Evolutionary conservation across 2,113 vertebrate genomes (phyloP), one percentile per base, ranked within the genome.

Genomic region (Tupaia tana): DNA sequence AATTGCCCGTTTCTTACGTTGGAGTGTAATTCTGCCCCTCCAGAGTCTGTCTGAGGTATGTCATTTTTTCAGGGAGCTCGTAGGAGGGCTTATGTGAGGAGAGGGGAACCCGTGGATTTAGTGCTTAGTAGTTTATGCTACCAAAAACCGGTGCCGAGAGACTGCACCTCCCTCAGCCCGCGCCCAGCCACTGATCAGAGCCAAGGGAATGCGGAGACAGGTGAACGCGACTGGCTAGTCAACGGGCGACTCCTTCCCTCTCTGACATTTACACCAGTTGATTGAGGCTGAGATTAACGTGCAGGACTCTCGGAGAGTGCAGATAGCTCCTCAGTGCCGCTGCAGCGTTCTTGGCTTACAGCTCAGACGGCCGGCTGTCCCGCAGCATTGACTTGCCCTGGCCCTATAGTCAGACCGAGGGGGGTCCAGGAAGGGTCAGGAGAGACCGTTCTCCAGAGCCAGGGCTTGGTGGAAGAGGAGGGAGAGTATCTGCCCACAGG

Each of bases 111-210:
- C 9, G 13, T 3, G 20, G 24, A 16, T 29, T 43, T 15, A 24
- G 43, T 24, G 2, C 4, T 34, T 3, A 2, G n/a, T n/a, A 1
- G 8, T 9, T 59, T 9, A 2, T 27, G 64, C 11, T 1, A 0
- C 24, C 8, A 5, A 43, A 43, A 43, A 43, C 43, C 43, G 43
- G 43, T 43, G 43, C 43, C 43, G 12, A 31, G n/a, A 31, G 22
- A 20, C 67, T 24, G 16, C 75, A 20, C 54, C 20, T 66, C 43
- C 58, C 24, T 6, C 11, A 8, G 75, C 58, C 9, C 29, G 7
- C 27, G 69, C 54, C 19, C 1, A 13, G 87, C 27, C 58, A 66
- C 52, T 25, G 4, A 2, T 29, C 18, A 1, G 7, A 61, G 20
- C n/a, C 12, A 1, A 27, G 5, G 43, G 43, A 24, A 58, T 20